Conservation (phyloP, 2,113 vertebrate species). For the Taxidea taxus region DNA sequence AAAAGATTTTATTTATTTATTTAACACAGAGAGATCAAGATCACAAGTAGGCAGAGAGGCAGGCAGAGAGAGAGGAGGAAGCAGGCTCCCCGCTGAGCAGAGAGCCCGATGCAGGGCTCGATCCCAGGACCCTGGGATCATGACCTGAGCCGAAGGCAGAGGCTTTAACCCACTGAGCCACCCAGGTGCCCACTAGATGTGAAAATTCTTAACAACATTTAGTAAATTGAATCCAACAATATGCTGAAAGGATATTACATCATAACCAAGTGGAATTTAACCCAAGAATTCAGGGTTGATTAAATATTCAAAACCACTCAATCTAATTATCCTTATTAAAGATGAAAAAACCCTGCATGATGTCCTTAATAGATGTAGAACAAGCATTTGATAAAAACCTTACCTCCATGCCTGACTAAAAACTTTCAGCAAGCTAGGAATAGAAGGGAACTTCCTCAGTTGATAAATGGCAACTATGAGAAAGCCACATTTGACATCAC, state of each 20-base stretch:
- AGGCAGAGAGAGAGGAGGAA: too few relatives aligned
- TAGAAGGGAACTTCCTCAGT: not conserved
- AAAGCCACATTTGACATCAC: not conserved
- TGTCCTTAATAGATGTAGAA: not conserved
- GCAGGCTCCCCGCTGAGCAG: too few relatives aligned
- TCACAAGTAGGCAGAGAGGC: too few relatives aligned
- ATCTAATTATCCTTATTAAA: not conserved
- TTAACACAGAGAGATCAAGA: too few relatives aligned
- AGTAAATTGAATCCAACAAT: not conserved
- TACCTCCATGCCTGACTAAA: not conserved
- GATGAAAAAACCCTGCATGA: not conserved
- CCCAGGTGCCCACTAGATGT: too few relatives aligned
- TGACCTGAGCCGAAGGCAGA: too few relatives aligned
- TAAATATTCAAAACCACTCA: not conserved
- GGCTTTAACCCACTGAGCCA: too few relatives aligned
- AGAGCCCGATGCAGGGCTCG: too few relatives aligned
- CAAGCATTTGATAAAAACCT: not conserved
- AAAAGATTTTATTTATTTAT: too few relatives aligned
- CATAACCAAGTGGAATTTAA: not conserved
- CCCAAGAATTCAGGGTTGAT: conserved; percentile 19
- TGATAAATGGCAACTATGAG: not conserved
- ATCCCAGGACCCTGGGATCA: too few relatives aligned
- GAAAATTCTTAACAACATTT: not conserved
- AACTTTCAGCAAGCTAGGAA: not conserved
- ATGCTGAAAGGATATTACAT: not conserved